phyloP scores from a whole-genome alignment of 2,113 vertebrate species.

The Rhinoptilus africanus region DNA sequence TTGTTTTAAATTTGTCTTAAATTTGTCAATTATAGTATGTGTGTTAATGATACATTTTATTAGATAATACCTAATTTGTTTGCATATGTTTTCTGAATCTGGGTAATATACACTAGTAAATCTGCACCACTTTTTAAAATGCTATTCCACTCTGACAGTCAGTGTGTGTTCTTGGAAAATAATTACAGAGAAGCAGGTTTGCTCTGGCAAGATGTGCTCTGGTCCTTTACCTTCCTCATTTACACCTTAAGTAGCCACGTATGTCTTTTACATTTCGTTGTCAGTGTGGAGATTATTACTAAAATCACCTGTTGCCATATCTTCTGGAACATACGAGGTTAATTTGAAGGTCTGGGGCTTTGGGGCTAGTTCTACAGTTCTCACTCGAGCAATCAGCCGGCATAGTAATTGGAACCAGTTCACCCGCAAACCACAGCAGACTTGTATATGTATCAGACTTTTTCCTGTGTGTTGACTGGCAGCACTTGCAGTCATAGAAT shows the following conservation, averaged over 20 bases:
- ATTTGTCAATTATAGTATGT: not conserved
- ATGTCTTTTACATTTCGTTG: not conserved
- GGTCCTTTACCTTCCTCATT: not conserved
- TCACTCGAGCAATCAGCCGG: not conserved
- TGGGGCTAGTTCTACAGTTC: not conserved
- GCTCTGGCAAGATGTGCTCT: not conserved
- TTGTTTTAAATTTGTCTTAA: not conserved
- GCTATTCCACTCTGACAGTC: not conserved
- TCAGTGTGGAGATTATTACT: not conserved
- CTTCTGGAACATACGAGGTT: not conserved
- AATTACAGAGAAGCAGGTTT: not conserved
- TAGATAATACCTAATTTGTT: not conserved
- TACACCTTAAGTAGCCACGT: not conserved
- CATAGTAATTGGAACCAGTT: conserved; percentile 43
- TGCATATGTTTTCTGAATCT: not conserved
- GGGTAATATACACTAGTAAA: not conserved
- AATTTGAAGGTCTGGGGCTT: not conserved
- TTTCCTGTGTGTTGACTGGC: not conserved
- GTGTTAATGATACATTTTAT: not conserved
- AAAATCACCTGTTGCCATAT: not conserved
- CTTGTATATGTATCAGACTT: not conserved
- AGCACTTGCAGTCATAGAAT: not conserved
- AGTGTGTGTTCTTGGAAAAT: not conserved
- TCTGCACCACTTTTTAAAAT: not conserved
- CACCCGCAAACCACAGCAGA: conserved; percentile 50